These are phyloP conservation scores for Lordiphosa clarofinis DNA, from an alignment of 1,140 invertebrate genomes.

Conservation along the genomic window DNA sequence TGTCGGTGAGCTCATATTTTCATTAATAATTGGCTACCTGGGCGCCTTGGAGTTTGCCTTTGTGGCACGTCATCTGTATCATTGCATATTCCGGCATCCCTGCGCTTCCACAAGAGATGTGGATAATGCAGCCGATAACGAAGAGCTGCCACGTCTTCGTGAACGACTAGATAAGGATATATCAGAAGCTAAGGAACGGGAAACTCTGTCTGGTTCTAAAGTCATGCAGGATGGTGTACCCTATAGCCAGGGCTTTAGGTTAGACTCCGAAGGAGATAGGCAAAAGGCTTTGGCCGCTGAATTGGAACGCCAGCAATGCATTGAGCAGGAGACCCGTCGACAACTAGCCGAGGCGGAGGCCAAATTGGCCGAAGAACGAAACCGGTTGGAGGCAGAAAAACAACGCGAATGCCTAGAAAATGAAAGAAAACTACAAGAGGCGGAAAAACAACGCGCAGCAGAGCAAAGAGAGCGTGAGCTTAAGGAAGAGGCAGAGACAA, in stretches of 20 bases:
- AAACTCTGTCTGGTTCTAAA: conserved; percentile 41
- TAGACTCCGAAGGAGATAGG: conserved; percentile 49
- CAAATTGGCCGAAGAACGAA: conserved; percentile 29
- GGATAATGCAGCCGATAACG: conserved; percentile 33
- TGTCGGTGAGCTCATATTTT: conserved; percentile 82
- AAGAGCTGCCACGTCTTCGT: conserved; percentile 51
- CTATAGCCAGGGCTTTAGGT: conserved; percentile 67
- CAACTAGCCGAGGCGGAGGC: conserved; percentile 64
- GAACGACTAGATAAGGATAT: conserved; percentile 51
- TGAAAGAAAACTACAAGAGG: conserved; percentile 29
- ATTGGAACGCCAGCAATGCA: conserved; percentile 53
- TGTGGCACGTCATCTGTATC: conserved; percentile 67
- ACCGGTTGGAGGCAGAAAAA: conserved; percentile 28
- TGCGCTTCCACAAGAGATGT: conserved; percentile 9
- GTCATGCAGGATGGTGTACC: conserved; percentile 72
- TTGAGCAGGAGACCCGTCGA: conserved; percentile 60
- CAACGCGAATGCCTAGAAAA: conserved; percentile 32
- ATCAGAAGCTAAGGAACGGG: conserved; percentile 40
- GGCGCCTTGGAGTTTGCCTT: conserved; percentile 85
- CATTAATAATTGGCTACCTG: conserved; percentile 86
- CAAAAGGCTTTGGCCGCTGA: conserved; percentile 52
- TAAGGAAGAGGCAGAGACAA: conserved; percentile 20
- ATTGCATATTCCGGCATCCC: conserved; percentile 60
- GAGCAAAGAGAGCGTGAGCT: conserved; percentile 11
- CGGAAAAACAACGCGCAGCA: conserved; percentile 23